These are phyloP conservation scores for Lepus timidus DNA, from an alignment of 2,113 vertebrate species.

Conservation along the genomic window DNA sequence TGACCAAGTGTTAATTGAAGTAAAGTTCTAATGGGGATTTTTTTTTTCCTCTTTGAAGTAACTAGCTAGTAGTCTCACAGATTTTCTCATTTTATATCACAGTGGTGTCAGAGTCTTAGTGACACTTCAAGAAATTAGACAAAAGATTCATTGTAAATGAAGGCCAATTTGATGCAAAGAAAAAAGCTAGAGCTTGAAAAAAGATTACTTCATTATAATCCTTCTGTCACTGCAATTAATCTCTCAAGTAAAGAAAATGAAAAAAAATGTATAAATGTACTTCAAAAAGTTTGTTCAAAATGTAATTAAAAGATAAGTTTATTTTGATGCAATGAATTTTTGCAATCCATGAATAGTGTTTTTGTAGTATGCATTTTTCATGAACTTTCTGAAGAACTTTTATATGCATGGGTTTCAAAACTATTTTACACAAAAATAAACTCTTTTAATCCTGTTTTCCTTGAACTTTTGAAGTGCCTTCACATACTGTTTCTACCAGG, in stretches of 20 bases:
- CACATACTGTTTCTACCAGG: too few relatives aligned
- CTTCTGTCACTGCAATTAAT: neutral
- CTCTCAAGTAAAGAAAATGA: neutral
- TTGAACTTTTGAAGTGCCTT: too few relatives aligned
- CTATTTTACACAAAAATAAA: too few relatives aligned
- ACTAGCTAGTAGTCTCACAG: neutral
- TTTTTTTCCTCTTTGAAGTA: slow-evolving; percentile 28
- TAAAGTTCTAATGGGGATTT: slow-evolving; percentile 11
- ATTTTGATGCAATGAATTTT: too few relatives aligned
- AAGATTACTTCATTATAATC: neutral
- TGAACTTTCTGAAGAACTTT: too few relatives aligned
- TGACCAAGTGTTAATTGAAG: slow-evolving; percentile 30
- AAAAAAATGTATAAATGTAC: neutral
- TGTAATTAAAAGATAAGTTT: too few relatives aligned
- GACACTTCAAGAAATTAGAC: slow-evolving; percentile 12
- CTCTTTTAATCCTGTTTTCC: too few relatives aligned
- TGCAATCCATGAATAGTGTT: too few relatives aligned
- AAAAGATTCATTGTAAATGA: neutral
- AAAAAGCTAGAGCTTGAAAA: slow-evolving; percentile 35
- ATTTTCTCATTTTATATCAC: slow-evolving; percentile 52
- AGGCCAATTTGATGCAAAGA: slow-evolving; percentile 1
- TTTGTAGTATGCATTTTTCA: too few relatives aligned
- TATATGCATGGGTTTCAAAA: too few relatives aligned
- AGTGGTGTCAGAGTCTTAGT: slow-evolving; percentile 23
- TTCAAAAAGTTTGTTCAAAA: too few relatives aligned